phyloP scores from a whole-genome alignment of 2,888 invertebrate species.

The Ochropleura plecta region DNA sequence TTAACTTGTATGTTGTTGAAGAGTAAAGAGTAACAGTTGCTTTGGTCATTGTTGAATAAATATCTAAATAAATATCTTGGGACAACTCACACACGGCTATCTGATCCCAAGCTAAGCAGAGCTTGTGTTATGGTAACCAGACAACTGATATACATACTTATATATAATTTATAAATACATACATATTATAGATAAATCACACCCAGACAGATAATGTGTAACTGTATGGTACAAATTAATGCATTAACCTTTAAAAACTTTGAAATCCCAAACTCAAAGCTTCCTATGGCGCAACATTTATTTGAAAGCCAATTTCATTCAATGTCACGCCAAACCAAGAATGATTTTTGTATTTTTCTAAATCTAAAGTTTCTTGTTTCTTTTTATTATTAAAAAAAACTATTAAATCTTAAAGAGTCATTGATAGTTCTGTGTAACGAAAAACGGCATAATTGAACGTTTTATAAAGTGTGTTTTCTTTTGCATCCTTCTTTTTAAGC shows the following conservation, averaged over 20 bases:
- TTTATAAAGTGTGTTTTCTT: slow-evolving; percentile 24
- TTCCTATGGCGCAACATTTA: not conserved
- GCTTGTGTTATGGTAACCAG: no score
- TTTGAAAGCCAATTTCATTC: not conserved
- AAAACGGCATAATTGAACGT: slow-evolving; percentile 7
- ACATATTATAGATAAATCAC: no score
- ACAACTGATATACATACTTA: no score
- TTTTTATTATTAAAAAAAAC: slow-evolving; percentile 3
- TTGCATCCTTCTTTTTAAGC: slow-evolving; percentile 1
- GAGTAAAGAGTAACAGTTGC: not conserved
- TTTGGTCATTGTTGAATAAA: not conserved
- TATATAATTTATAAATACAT: no score
- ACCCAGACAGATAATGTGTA: no score
- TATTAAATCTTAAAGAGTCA: slow-evolving; percentile 7
- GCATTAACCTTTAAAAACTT: not conserved
- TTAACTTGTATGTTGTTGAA: not conserved
- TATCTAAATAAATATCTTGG: no score
- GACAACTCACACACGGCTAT: no score
- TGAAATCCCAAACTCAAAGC: not conserved
- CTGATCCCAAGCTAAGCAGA: no score
- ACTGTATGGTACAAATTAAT: not conserved
- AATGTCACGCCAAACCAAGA: slow-evolving; percentile 2
- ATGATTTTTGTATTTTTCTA: not conserved
- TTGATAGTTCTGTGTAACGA: not conserved
- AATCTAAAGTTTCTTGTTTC: not conserved